Percentiles rank a stretch among this genome's conserved stretches.
Conservation (phyloP, 2,113 vertebrate genomes). For the Aspiorhynchus laticeps region DNA sequence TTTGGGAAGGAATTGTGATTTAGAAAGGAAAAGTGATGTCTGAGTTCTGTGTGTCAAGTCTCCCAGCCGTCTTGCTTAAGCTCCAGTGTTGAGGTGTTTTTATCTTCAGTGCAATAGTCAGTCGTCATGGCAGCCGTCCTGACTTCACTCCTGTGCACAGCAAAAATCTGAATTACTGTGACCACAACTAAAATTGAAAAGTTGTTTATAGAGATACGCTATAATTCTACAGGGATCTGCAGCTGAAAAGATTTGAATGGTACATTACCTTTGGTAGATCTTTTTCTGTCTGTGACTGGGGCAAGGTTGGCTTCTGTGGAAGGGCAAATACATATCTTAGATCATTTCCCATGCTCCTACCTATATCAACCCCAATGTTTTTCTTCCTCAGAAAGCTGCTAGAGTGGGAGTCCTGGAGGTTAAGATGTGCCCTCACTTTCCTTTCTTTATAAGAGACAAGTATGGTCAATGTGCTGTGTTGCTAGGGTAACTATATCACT, state of each 20-base stretch:
- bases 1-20: neutral
- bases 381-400: constrained; percentile 47
- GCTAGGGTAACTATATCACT: constrained; percentile 59
- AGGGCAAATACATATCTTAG: neutral
- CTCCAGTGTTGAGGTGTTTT: neutral
- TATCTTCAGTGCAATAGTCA: constrained; percentile 45
- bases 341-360: neutral
- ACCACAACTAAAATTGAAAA: neutral
- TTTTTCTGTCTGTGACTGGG: neutral
- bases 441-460: constrained; percentile 33
- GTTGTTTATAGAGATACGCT: neutral
- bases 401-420: constrained; percentile 33
- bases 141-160: constrained; percentile 62
- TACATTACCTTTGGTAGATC: constrained; percentile 36
- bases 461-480: constrained; percentile 47
- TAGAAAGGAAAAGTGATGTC: neutral
- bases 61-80: neutral
- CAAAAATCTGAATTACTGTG: constrained; percentile 7
- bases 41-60: neutral
- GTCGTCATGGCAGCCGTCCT: constrained; percentile 43
- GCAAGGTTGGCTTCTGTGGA: neutral
- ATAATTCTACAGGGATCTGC: neutral
- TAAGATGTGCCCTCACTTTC: constrained; percentile 43
- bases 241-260: neutral
- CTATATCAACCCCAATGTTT: constrained; percentile 27